These are phyloP conservation scores for Sebastes oblongus DNA, from an alignment of 2,797 vertebrate genomes.

Conservation along the genomic window DNA sequence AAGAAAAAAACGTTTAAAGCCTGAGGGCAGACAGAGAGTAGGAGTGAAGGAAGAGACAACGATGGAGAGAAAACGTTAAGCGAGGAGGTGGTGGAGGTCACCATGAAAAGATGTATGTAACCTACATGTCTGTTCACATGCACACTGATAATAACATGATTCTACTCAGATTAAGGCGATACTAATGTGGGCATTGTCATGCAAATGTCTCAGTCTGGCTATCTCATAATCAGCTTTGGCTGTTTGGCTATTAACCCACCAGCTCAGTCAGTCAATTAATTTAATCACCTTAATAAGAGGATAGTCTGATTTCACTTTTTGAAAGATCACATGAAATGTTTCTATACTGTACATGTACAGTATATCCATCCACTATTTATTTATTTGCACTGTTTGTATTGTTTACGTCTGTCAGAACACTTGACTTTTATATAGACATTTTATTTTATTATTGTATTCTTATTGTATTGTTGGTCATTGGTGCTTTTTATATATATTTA, in stretches of 20 bases:
- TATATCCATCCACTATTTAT: too few species aligned
- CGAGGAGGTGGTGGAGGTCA: background rate
- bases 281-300: slow-evolving; percentile 1
- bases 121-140: slow-evolving; percentile 10
- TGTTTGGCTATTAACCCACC: slow-evolving; percentile 19
- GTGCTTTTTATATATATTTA: too few species aligned
- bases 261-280: slow-evolving; percentile 24
- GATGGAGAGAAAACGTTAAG: background rate
- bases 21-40: slow-evolving; percentile 45
- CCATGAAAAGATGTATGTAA: background rate
- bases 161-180: slow-evolving; percentile 26
- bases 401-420: too few species aligned
- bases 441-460: too few species aligned
- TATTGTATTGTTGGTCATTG: too few species aligned
- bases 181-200: slow-evolving; percentile 31
- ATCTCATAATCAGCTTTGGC: slow-evolving; percentile 62
- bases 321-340: background rate
- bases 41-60: background rate
- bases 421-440: too few species aligned
- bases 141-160: background rate
- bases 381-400: too few species aligned
- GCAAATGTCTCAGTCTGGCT: slow-evolving; percentile 32
- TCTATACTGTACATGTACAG: too few species aligned
- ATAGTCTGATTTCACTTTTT: background rate
- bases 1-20: slow-evolving; percentile 50